phyloP scores from a whole-genome alignment of 2,113 vertebrate genomes.

The Halichoeres trimaculatus region DNA sequence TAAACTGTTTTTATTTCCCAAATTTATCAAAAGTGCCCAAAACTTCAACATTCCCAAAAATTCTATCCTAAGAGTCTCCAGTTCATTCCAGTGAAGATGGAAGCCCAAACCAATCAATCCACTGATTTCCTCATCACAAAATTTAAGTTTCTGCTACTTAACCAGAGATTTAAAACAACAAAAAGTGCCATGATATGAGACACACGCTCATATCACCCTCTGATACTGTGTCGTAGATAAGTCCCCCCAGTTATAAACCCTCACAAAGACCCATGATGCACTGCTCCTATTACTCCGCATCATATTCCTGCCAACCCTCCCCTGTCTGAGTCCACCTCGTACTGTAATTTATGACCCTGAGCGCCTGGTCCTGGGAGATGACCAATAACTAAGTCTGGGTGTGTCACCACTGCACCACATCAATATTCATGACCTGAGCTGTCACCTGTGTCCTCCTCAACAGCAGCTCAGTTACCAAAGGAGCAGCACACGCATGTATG shows the following conservation, averaged over 20 bases:
- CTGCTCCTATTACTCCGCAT: slow-evolving; percentile 10
- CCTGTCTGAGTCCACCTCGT: slow-evolving; percentile 43
- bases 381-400: slow-evolving; percentile 66
- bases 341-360: slow-evolving; percentile 44
- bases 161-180: slow-evolving; percentile 51
- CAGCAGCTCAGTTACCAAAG: background rate
- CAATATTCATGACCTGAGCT: slow-evolving; percentile 63
- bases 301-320: slow-evolving; percentile 49
- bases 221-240: slow-evolving; percentile 3
- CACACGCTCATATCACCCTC: background rate
- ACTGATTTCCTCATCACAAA: slow-evolving; percentile 9
- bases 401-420: slow-evolving; percentile 63
- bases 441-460: slow-evolving; percentile 45
- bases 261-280: slow-evolving; percentile 24
- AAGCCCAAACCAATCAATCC: slow-evolving; percentile 19
- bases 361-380: slow-evolving; percentile 30
- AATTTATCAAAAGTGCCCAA: too few relatives aligned
- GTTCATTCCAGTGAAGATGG: background rate
- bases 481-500: slow-evolving; percentile 7
- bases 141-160: slow-evolving; percentile 24
- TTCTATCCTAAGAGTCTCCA: background rate
- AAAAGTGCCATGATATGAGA: slow-evolving; percentile 30
- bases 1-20: too few relatives aligned
- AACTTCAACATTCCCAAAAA: too few relatives aligned
- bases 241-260: background rate